Base-by-base conservation (phyloP, 2,888 invertebrate species). In the Tenthredo distinguenda region DNA sequence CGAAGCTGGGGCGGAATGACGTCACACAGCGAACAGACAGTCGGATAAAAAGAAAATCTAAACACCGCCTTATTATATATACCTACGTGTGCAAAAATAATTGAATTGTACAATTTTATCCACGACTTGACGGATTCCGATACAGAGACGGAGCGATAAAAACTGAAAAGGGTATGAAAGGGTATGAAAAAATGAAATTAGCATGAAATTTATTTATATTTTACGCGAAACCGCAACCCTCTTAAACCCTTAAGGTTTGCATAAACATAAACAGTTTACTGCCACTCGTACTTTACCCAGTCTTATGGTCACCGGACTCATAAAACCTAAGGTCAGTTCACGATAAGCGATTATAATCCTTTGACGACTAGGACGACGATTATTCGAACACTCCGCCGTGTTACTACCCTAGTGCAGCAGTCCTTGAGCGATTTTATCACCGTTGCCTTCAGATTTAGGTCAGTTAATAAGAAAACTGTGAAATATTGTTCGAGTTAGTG, bases 341-440 rank as follows among this genome's bases (percentile, higher is more conserved):
- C 72, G 72, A 74, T 74, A 74, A 74, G 43, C 72, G 72, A 74
- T 74, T 74, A 74, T 74, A 43, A 74, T 68, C 68, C 68, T 68
- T 68, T 68, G 68, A 68, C 68, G 68, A 68, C 68, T 18, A 34
- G 15, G 12, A 34, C 34, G 34, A 10, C 68, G 72, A 74, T 74
- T 43, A 74, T 74, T 43, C 9, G 5, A 26, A 74, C 43, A 74
- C 68, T 68, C 34, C 26, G 34, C 68, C 2, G 6, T 2, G 34
- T 34, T 34, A 68, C 68, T 34, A 18, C 68, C 55, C 55, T n/a
- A 2, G 55, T n/a, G 55, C n/a, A 55, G n/a, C 18, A 34, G 34
- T 15, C 68, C 34, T 62, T 62, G 26, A 21, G 10, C 26, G 55
- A 62, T 26, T 26, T 62, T 62, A 62, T 62, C 2, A 26, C 12